These are phyloP conservation scores for Pandion haliaetus DNA, from an alignment of 2,113 vertebrate species.

Conservation along the genomic window DNA sequence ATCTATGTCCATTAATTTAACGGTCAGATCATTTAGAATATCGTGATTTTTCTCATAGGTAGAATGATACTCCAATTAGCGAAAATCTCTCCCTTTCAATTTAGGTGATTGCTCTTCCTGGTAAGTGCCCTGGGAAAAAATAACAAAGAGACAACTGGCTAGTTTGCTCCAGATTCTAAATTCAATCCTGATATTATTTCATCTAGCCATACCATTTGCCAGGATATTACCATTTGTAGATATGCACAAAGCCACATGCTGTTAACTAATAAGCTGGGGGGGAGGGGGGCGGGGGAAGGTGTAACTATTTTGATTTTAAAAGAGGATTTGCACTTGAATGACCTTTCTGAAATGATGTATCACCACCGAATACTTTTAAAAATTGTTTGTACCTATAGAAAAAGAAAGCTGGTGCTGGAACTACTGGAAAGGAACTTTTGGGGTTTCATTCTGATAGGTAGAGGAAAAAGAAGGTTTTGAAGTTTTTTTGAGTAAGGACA, in stretches of 20 bases:
- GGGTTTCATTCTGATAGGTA: background rate
- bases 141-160: background rate
- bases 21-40: background rate
- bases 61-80: background rate
- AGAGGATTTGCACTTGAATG: background rate
- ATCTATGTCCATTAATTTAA: background rate
- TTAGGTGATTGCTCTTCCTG: background rate
- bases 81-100: background rate
- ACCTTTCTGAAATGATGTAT: background rate
- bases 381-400: slow-evolving; percentile 18
- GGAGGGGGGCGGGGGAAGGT: rapidly evolving
- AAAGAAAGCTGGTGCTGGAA: background rate
- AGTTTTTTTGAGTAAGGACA: background rate
- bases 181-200: background rate
- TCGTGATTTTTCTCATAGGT: background rate
- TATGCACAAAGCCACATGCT: background rate
- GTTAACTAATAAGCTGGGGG: background rate
- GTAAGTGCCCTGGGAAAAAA: background rate
- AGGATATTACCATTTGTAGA: background rate
- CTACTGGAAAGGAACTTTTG: background rate
- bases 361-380: slow-evolving; percentile 1
- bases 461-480: background rate
- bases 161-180: background rate
- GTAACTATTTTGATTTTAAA: background rate
- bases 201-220: background rate